Base-by-base conservation (phyloP, 1,140 invertebrate genomes). In the Agraylea sexmaculata region DNA sequence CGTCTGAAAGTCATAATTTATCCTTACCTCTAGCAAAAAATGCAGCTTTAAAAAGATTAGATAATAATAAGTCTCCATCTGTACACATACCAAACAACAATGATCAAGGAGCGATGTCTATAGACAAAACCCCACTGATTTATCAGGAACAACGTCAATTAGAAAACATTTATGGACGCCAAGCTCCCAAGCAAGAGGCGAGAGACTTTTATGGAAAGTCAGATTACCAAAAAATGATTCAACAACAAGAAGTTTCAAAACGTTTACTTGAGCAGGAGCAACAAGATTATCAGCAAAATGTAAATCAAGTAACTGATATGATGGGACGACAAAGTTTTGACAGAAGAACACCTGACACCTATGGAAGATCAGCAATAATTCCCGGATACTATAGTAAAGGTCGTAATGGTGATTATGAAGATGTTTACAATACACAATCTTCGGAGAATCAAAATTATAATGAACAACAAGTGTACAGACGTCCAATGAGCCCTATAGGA, bases 261-360 rank as follows among this genome's bases (percentile, higher is more conserved):
- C 23, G 43, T 45, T 36, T 45, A 12, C 37, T 31, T 10, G 42
- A 48, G 16, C 38, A 44, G 20, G 41, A 44, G 10, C 21, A 23
- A 12, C 38, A 45, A 20, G 47, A 49, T 12, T 45, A 49, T 29
- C 43, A 39, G 12, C 47, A 49, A 20, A 27, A 43, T 18, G 16
- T 37, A 18, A 36, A 23, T 20, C 34, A 25, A 28, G n/a, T 37
- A 17, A 40, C 30, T 12, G 25, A 40, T 22, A 40, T 27, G 17
- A 20, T 31, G 1, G 62, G 66, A 38, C 51, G 60, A 30, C 60
- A 66, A 38, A 50, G 61, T 39, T 51, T 58, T 6, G 83, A 87
- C 55, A 68, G 83, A 47, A 66, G 83, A 44, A 87, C 83, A 5
- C 84, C 84, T 0, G 85, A 88, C 52, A 79, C 81, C 11, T 87